Percentiles rank a stretch among this genome's conserved stretches.
Evolutionary conservation across 2,113 vertebrate genomes (phyloP).

Genomic region (Notiomystis cincta): DNA sequence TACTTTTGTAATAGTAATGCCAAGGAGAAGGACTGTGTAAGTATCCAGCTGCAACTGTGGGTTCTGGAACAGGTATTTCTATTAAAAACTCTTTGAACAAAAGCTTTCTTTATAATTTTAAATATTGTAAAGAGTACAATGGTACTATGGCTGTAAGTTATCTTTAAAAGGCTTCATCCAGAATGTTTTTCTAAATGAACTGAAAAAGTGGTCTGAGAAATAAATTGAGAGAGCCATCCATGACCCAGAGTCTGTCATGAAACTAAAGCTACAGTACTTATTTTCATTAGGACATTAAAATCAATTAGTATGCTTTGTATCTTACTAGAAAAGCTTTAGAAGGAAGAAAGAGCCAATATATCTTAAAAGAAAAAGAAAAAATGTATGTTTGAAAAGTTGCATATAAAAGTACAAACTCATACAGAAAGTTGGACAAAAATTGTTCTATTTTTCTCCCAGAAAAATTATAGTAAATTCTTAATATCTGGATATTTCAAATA

Average conservation of each 20-base stretch:
- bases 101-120: not conserved
- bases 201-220: not conserved
- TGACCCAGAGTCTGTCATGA: not conserved
- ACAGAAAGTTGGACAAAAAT: not conserved
- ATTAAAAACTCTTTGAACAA: not conserved
- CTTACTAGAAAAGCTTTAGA: not conserved
- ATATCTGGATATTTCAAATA: not conserved
- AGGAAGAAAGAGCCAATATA: not conserved
- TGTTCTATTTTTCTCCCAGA: not conserved
- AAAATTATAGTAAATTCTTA: not conserved
- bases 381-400: not conserved
- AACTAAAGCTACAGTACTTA: not conserved
- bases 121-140: not conserved
- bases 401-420: not conserved
- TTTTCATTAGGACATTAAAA: not conserved
- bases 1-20: not conserved
- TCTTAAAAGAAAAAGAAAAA: not conserved
- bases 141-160: not conserved
- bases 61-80: not conserved
- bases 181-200: not conserved
- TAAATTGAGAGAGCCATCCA: not conserved
- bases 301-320: not conserved
- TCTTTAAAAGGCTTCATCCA: not conserved
- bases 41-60: not conserved
- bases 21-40: not conserved